These are phyloP conservation scores for Drosophila nannoptera DNA, from an alignment of 1,140 invertebrate species.

Conservation along the genomic window DNA sequence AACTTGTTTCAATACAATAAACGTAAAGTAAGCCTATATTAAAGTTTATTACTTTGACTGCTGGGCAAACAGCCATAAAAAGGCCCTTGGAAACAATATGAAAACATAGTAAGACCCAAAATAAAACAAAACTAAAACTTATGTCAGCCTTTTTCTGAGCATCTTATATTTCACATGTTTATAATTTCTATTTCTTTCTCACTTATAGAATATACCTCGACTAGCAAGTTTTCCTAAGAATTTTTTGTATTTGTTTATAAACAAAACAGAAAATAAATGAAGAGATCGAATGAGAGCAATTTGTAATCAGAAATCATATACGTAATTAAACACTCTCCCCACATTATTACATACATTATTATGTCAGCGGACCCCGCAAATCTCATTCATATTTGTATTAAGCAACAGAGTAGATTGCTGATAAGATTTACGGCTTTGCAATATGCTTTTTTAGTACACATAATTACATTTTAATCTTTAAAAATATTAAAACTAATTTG, in stretches of 20 bases:
- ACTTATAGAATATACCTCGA: not conserved
- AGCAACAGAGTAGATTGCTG: slow-evolving; percentile 51
- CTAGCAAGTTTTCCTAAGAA: slow-evolving; percentile 1
- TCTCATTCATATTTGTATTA: slow-evolving; percentile 47
- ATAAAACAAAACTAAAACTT: not conserved
- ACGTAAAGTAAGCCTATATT: slow-evolving; percentile 6
- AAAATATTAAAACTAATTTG: not conserved
- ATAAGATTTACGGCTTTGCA: slow-evolving; percentile 40
- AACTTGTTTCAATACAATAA: slow-evolving; percentile 11
- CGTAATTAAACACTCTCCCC: slow-evolving; percentile 25
- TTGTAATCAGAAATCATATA: slow-evolving; percentile 22
- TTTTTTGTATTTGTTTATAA: slow-evolving; percentile 26
- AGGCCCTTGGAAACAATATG: not conserved
- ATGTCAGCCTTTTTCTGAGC: not conserved
- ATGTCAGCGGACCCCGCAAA: slow-evolving; percentile 48
- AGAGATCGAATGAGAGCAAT: slow-evolving; percentile 21
- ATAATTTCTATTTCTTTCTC: not conserved
- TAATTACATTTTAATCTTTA: not conserved
- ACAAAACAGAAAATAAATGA: slow-evolving; percentile 32
- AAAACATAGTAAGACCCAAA: not conserved
- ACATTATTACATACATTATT: slow-evolving; percentile 50
- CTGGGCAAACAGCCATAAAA: not conserved
- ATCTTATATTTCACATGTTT: slow-evolving; percentile 5
- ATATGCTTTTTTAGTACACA: not conserved
- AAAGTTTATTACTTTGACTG: not conserved